Evolutionary conservation across 2,797 vertebrate genomes (phyloP), one percentile per base, ranked within the genome.

Genomic region (Tapera naevia): DNA sequence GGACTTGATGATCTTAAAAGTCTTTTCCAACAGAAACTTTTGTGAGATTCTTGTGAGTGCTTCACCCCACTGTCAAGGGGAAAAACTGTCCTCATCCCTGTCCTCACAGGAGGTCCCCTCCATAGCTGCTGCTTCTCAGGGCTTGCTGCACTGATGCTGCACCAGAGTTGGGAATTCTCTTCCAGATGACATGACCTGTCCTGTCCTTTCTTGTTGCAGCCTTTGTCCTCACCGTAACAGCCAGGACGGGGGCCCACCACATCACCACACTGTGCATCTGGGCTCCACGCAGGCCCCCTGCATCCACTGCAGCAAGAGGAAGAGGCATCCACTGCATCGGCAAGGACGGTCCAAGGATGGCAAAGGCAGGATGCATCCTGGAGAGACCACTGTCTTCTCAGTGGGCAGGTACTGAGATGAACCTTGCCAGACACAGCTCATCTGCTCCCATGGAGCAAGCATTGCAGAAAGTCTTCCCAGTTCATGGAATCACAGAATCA

Each of bases 251-350:
- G 89, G 98, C 48, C 98, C 98, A 13, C 97, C 98, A 12, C 99
- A 99, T 64, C 98, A 98, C 92, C 99, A 99, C 96, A 99, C 99
- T 0, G 98, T 99, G 86, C 99, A 99, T 93, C 98, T 99, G 62
- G 99, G 98, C 84, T 98, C 97, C 22, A 98, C 98, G 0, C 98
- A 97, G 94, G 99, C 98, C 73, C 98, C 98, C 79, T 99, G 99
- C 96, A 98, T 98, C 91, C 99, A 99, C 79, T 99, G 99, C 92
- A 98, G 98, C 71, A 98, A 98, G 74, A 98, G 76, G 94, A 98
- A 97, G 97, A 98, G 97, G 74, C 98, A 95, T 41, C 97, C 98
- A 0, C 98, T 99, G 88, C 99, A 98, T 88, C 98, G 98, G 12
- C 98, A 98, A 76, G 97, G 98, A 5, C 98, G 98, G 3, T 99